phyloP scores from a whole-genome alignment of 2,888 invertebrate genomes.

The Acanthosoma haemorrhoidale region DNA sequence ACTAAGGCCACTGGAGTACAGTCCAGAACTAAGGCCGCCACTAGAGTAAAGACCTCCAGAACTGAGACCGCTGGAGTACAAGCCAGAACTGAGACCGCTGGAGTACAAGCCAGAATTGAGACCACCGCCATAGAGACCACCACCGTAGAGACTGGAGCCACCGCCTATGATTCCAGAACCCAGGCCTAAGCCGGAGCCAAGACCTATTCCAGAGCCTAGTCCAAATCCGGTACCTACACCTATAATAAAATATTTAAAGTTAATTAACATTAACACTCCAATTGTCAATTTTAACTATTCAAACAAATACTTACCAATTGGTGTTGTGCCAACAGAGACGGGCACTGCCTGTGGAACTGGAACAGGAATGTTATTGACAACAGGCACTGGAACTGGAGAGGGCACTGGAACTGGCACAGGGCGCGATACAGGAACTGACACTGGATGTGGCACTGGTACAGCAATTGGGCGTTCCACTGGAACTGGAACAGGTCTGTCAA shows the following conservation, averaged over 20 bases:
- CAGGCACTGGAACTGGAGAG: constrained; percentile 47
- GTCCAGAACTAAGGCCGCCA: neutral
- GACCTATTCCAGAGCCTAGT: neutral
- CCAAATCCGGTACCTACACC: neutral
- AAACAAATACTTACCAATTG: neutral
- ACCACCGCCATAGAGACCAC: no score
- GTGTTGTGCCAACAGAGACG: constrained; percentile 27
- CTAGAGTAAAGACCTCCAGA: neutral
- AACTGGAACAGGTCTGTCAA: constrained; percentile 44
- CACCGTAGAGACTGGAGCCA: neutral
- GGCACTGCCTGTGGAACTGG: constrained; percentile 46
- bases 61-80: neutral
- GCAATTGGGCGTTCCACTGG: constrained; percentile 47
- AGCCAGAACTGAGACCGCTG: neutral
- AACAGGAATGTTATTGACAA: constrained; percentile 51
- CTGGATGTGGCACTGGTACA: constrained; percentile 52
- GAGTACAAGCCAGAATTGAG: no score
- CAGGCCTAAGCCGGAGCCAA: neutral
- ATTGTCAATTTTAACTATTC: neutral
- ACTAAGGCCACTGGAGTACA: neutral
- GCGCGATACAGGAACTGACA: constrained; percentile 49
- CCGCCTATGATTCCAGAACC: neutral
- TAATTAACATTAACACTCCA: neutral
- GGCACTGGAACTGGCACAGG: constrained; percentile 52
- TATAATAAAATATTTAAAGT: neutral